phyloP scores from a whole-genome alignment of 2,888 invertebrate genomes.

The Trichogramma dendrolimi region DNA sequence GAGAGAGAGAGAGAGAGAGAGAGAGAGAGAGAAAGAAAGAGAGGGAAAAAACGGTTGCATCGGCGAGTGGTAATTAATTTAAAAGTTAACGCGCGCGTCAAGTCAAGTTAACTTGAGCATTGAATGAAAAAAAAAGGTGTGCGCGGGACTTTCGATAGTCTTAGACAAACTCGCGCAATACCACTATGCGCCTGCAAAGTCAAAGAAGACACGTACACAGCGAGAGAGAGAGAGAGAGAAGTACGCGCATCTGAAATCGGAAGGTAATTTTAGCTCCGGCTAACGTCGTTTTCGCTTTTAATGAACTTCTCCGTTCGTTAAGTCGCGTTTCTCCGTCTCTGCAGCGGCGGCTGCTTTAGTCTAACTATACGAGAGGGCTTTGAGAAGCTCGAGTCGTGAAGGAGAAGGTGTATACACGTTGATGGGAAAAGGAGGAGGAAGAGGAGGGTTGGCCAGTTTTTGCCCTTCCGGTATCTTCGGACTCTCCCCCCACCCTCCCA shows the following conservation, averaged over 20 bases:
- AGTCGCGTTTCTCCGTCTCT: conserved; percentile 48
- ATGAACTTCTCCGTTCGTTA: conserved; percentile 52
- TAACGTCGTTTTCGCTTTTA: conserved; percentile 51
- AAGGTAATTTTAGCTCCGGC: conserved; percentile 51
- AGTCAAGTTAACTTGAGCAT: too few relatives aligned
- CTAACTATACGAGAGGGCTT: not conserved
- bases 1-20: conserved; percentile 9
- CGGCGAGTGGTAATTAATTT: conserved; percentile 16
- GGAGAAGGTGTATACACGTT: not conserved
- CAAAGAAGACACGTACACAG: conserved; percentile 22
- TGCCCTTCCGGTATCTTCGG: conserved; percentile 15
- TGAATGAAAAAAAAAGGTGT: conserved; percentile 31
- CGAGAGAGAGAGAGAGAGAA: conserved; percentile 19
- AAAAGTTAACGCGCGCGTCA: too few relatives aligned
- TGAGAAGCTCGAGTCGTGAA: not conserved
- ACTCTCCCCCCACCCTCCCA: not conserved
- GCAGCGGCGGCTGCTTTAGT: conserved; percentile 16
- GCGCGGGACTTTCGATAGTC: not conserved
- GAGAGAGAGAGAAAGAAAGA: conserved; percentile 8
- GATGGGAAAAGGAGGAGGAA: conserved; percentile 16
- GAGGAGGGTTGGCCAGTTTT: conserved; percentile 14
- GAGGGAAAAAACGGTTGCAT: conserved; percentile 13
- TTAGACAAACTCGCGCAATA: too few relatives aligned
- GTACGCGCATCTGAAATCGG: conserved; percentile 35
- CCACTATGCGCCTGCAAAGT: conserved; percentile 29